Evolutionary conservation across 2,113 vertebrate genomes (phyloP), one percentile per base, ranked within the genome.

Genomic region (Salvelinus sp.): DNA sequence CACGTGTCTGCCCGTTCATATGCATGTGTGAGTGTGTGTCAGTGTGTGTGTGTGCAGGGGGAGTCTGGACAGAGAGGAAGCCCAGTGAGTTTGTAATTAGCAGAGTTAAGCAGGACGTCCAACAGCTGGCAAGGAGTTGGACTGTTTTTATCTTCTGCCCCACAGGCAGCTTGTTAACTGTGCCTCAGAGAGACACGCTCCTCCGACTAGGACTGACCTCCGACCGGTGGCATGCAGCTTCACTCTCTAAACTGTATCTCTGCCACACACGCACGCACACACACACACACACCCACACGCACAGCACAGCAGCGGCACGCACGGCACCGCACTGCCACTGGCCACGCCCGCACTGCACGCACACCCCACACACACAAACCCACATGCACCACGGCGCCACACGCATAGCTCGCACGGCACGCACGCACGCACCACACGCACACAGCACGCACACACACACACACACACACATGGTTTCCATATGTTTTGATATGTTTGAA

Each of bases 61-160:
- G 68, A 23, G 68, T 33, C 33, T 69, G 57, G 22, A 48, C n/a
- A 48, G 67, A 48, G 69, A 82, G 79, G 76, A 84, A 73, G 73
- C 83, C 87, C 57, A 74, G 80, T 76, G 83, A 85, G 82, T 91
- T 92, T 89, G 89, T 93, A 91, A 93, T 92, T 92, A 91, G 87
- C 82, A 74, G 72, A 84, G 79, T 83, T 82, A 87, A 75, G 69
- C 75, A 85, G 84, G 77, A 85, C 66, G 69, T 80, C 81, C 86
- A 86, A 77, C 89, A 90, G 90, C 85, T 90, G 88, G 85, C 84
- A 80, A 69, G 80, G 80, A 87, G 86, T 88, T 84, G 80, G 77
- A 69, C 83, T 77, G 82, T 83, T 88, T 88, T 84, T 10, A 82
- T 85, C 81, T 62, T 44, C 67, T 80, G 79, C 77, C 73, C 76